These are phyloP conservation scores for Chloropsis cyanopogon DNA, from an alignment of 2,113 vertebrate species.

Conservation along the genomic window DNA sequence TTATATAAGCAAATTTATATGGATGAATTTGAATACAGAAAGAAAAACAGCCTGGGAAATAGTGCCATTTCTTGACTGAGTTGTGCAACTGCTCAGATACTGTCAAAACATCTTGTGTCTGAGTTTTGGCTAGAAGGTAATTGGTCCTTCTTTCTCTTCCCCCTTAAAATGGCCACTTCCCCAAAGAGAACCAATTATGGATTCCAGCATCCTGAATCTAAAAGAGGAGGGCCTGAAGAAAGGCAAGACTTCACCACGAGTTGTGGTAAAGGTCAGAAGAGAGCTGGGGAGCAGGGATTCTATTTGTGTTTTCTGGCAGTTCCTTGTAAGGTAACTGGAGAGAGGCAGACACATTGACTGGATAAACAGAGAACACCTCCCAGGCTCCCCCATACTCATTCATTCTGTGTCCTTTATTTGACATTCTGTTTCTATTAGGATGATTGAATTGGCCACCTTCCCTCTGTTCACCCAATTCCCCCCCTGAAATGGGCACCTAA, in stretches of 20 bases:
- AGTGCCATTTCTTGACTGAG: not conserved
- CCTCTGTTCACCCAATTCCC: not conserved
- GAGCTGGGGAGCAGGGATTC: not conserved
- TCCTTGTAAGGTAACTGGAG: not conserved
- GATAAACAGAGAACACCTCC: not conserved
- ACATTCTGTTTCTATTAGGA: not conserved
- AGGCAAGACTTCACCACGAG: not conserved
- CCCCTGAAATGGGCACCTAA: not conserved
- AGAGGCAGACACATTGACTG: not conserved
- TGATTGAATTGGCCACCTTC: not conserved
- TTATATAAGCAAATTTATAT: not conserved
- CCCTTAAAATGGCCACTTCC: not conserved
- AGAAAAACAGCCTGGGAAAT: not conserved
- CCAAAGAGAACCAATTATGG: rapidly evolving
- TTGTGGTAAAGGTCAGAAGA: not conserved
- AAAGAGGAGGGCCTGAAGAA: not conserved
- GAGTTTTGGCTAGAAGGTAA: not conserved
- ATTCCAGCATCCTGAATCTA: not conserved
- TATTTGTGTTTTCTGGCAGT: not conserved
- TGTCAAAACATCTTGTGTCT: not conserved
- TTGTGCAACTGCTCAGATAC: not conserved
- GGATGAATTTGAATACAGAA: not conserved
- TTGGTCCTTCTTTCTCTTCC: not conserved
- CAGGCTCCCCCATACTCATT: not conserved
- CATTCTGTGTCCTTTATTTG: not conserved